Evolutionary conservation across 2,797 vertebrate genomes (phyloP), one percentile per base, ranked within the genome.

Genomic region (Crocidura indochinensis): DNA sequence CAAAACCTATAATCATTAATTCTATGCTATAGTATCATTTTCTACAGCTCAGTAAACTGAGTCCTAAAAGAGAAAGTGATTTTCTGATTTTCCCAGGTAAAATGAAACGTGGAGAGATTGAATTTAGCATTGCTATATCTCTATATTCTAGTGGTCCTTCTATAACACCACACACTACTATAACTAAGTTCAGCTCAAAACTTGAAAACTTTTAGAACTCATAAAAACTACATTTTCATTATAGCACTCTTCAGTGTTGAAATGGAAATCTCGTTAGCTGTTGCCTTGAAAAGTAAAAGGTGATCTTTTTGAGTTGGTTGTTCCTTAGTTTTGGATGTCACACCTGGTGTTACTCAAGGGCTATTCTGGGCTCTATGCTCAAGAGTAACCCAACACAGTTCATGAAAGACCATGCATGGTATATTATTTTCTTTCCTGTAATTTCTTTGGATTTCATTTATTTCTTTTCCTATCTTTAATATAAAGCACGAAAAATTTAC

Each of bases 241-340:
- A 75, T 74, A 15, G 56, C 64, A 8, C 1, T 76, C 22, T 73
- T 44, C 60, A 10, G 53, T 53, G 3, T 77, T 75, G 51, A 89
- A 49, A 90, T 67, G 74, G 47, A 91, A 87, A 76, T 84, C 29
- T 89, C 7, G 1, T 60, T 17, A 14, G 10, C 11, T 49, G 14
- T 15, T 69, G 14, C 24, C 46, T 92, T 93, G 82, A 90, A 86
- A n/a, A n/a, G n/a, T n/a, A n/a, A n/a, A 2, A 38, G 38, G 38
- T 38, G 38, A 38, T 38, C 38, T 20, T 53, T 2, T 53, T 60
- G 56, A 20, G 56, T 60, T 60, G 17, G 56, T 60, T 60, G 17
- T 51, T 10, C 14, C 14, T 51, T 51, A 10, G 10, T 51, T 51
- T 51, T 60, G 17, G 17, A 20, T 5, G 56, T 60, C 56, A 60